These are phyloP conservation scores for Protobothrops flavoviridis DNA, from an alignment of 2,113 vertebrate genomes.

Conservation along the genomic window DNA sequence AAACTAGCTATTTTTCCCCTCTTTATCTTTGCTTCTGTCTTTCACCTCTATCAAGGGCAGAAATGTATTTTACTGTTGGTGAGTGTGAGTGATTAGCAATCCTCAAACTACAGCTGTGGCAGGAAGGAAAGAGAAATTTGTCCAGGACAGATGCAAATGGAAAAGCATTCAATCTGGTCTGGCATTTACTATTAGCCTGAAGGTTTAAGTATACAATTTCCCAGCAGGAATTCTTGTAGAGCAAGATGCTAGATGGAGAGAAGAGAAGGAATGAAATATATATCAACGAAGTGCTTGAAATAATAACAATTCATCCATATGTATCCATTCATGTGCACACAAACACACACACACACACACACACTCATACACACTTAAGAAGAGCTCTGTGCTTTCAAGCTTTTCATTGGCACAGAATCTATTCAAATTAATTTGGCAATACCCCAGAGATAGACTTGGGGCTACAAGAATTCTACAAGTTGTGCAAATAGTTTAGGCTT, in stretches of 20 bases:
- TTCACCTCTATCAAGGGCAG: constrained; percentile 9
- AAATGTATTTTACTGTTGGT: constrained; percentile 8
- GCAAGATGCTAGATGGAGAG: constrained; percentile 52
- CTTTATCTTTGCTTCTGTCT: not conserved
- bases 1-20: not conserved
- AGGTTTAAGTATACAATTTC: constrained; percentile 61
- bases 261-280: constrained; percentile 27
- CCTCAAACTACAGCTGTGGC: constrained; percentile 7
- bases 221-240: constrained; percentile 59
- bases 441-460: constrained; percentile 54
- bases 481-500: constrained; percentile 59
- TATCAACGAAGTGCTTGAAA: not conserved
- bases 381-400: constrained; percentile 18
- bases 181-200: constrained; percentile 59
- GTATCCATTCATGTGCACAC: not conserved
- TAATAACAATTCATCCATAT: not conserved
- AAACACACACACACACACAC: no score
- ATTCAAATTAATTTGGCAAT: constrained; percentile 63
- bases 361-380: no score
- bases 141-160: constrained; percentile 24
- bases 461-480: constrained; percentile 55
- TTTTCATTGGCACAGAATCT: constrained; percentile 39
- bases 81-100: constrained; percentile 34
- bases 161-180: constrained; percentile 44
- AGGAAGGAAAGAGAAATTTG: constrained; percentile 9